phyloP scores from a whole-genome alignment of 2,888 invertebrate species.

The Calliopum simillimum region DNA sequence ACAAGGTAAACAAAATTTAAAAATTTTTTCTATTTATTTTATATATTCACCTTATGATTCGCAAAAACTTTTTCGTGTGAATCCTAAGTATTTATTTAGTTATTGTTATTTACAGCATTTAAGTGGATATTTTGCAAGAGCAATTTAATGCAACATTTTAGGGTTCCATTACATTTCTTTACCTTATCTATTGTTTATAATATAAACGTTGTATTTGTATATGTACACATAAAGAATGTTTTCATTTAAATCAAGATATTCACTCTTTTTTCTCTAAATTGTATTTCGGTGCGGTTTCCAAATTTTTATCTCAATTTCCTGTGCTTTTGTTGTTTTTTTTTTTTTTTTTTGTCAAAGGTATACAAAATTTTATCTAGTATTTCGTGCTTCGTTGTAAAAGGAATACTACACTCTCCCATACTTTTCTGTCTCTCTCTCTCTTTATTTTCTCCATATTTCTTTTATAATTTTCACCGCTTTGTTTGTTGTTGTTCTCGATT shows the following conservation, averaged over 20 bases:
- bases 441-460: neutral
- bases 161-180: too few relatives aligned
- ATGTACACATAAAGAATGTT: too few relatives aligned
- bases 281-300: too few relatives aligned
- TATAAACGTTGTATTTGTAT: too few relatives aligned
- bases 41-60: slow-evolving; percentile 1
- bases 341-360: too few relatives aligned
- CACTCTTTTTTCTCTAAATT: too few relatives aligned
- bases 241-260: too few relatives aligned
- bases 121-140: neutral
- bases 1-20: slow-evolving; percentile 56
- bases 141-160: neutral
- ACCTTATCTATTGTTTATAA: neutral
- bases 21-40: slow-evolving; percentile 23
- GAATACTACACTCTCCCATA: neutral
- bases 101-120: too few relatives aligned
- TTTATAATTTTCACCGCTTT: neutral
- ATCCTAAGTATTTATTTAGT: neutral
- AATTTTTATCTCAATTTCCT: too few relatives aligned
- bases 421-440: neutral
- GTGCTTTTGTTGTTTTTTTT: too few relatives aligned
- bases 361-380: too few relatives aligned
- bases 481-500: neutral
- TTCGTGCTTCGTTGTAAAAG: too few relatives aligned
- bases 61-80: neutral